phyloP scores from a whole-genome alignment of 2,797 vertebrate species.

The Scolopax bukidnonensis region DNA sequence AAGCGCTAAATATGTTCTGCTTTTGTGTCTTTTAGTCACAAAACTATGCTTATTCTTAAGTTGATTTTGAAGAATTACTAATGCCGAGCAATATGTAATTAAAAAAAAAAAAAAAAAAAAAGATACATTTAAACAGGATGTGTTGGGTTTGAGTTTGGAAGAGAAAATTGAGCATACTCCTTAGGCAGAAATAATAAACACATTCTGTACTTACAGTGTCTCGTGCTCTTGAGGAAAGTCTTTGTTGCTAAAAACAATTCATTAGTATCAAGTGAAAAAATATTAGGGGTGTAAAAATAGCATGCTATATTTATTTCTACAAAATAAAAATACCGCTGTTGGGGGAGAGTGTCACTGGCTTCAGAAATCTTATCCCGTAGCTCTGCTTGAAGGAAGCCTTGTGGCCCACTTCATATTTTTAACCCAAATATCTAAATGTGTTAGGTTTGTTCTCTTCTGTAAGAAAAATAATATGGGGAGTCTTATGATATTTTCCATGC shows the following conservation, averaged over 20 bases:
- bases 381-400: background rate
- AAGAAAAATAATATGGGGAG: background rate
- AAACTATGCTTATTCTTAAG: conserved; percentile 28
- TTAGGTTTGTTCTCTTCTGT: background rate
- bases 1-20: conserved; percentile 50
- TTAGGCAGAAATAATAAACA: background rate
- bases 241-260: background rate
- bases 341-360: background rate
- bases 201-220: background rate
- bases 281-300: background rate
- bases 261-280: background rate
- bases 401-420: background rate
- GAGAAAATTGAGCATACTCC: background rate
- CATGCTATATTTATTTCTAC: background rate
- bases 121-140: background rate
- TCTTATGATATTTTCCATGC: background rate
- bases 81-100: background rate
- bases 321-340: background rate
- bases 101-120: background rate
- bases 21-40: background rate
- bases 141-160: background rate
- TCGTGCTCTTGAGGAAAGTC: background rate
- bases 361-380: background rate
- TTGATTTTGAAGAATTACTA: conserved; percentile 36
- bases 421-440: background rate